Conservation (phyloP, 2,797 vertebrate genomes). For the Champsocephalus gunnari region DNA sequence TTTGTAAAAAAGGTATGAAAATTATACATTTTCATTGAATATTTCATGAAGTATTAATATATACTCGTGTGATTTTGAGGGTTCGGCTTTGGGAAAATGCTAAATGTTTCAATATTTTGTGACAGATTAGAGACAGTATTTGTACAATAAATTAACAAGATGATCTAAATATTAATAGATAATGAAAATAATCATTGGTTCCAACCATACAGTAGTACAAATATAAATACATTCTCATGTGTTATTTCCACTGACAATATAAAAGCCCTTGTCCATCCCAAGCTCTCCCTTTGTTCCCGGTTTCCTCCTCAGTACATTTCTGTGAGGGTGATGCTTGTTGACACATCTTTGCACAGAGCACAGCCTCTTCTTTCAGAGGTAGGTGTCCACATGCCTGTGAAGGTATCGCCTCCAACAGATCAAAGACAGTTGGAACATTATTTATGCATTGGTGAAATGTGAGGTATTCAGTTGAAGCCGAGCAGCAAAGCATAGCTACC, state of each 20-base stretch:
- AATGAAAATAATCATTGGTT: neutral
- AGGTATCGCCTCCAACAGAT: conserved; percentile 75
- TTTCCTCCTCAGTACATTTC: conserved; percentile 41
- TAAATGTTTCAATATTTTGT: neutral
- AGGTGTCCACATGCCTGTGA: conserved; percentile 67
- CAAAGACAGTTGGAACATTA: conserved; percentile 76
- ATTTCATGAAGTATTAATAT: neutral
- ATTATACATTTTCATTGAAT: neutral
- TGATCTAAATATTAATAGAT: neutral
- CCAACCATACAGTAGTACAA: neutral
- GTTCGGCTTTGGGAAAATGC: neutral
- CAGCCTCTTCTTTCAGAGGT: conserved; percentile 55
- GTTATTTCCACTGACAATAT: neutral
- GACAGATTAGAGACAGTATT: neutral
- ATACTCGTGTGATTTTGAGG: neutral
- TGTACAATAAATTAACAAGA: neutral
- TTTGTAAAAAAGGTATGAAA: neutral
- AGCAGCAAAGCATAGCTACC: conserved; percentile 45
- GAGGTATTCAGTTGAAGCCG: conserved; percentile 63
- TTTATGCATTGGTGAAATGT: conserved; percentile 69
- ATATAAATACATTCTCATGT: neutral
- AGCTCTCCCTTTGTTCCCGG: conserved; percentile 36
- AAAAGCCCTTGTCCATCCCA: conserved; percentile 16
- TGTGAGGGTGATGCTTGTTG: conserved; percentile 69
- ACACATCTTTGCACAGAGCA: conserved; percentile 73